Evolutionary conservation across 2,888 invertebrate species (phyloP).

Genomic region (Eristalis intricaria): DNA sequence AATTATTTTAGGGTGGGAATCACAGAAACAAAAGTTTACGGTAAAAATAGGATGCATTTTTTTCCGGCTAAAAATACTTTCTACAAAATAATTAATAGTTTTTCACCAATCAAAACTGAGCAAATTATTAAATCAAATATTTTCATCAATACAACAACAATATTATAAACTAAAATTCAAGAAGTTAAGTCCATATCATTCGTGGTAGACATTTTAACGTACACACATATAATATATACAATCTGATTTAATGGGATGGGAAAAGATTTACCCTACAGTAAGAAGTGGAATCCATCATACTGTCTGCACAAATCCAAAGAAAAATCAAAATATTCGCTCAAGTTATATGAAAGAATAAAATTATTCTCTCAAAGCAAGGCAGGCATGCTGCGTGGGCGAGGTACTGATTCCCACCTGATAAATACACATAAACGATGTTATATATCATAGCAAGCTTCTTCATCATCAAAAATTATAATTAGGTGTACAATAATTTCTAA

Average conservation of each 20-base stretch:
- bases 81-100: constrained; percentile 55
- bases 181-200: constrained; percentile 23
- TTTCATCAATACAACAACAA: constrained; percentile 24
- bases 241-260: constrained; percentile 14
- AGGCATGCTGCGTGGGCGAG: constrained; percentile 62
- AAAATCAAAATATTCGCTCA: constrained; percentile 50
- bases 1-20: constrained; percentile 56
- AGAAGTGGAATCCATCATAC: constrained; percentile 35
- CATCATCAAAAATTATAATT: constrained; percentile 71
- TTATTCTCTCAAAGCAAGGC: constrained; percentile 61
- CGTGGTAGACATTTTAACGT: background rate
- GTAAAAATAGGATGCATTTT: constrained; percentile 71
- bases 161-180: constrained; percentile 28
- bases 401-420: constrained; percentile 63
- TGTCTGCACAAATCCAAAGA: constrained; percentile 39
- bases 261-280: constrained; percentile 37
- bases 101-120: constrained; percentile 49
- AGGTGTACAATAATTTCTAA: constrained; percentile 70
- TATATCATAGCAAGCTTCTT: constrained; percentile 64
- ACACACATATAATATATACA: constrained; percentile 16
- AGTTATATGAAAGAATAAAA: constrained; percentile 42
- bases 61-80: constrained; percentile 49
- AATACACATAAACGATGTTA: constrained; percentile 59
- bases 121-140: constrained; percentile 28
- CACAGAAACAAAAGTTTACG: constrained; percentile 53